Evolutionary conservation across 2,113 vertebrate genomes (phyloP), one percentile per base, ranked within the genome.

Genomic region (Columbina picui): DNA sequence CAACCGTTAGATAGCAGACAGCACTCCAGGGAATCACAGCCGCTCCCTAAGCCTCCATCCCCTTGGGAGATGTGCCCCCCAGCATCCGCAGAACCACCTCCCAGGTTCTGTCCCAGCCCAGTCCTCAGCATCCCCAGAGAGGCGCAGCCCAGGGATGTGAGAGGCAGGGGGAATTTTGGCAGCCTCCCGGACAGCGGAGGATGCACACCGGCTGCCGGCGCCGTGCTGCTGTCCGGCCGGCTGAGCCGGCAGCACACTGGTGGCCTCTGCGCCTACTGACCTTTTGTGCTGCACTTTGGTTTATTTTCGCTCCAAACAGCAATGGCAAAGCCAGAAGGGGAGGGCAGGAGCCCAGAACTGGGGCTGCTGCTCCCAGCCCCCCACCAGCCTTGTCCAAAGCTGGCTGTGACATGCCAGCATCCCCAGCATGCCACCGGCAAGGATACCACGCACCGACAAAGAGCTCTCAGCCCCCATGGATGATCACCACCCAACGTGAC

Each of bases 261-360:
- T 50, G 52, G 82, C 84, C 56, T 89, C 94, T 87, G 89, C 3
- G 53, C 87, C 60, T 76, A 41, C 32, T 75, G 57, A 92, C 88
- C 36, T 53, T 92, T 88, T 81, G 88, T 93, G 81, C 93, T 56
- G 92, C 59, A 41, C 80, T 81, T 77, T 53, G 59, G 87, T 89
- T 88, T 94, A 67, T 81, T 89, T 94, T 81, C 32, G 16, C 49
- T 95, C 79, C 14, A 7, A 93, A 80, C 27, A 14, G 80, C 60
- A 84, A 45, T 14, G 15, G 81, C 60, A 70, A 88, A 87, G 88
- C 80, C 89, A 93, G 78, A 90, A 94, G 29, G 59, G 86, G 88
- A 70, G 55, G 78, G 81, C 20, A 84, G 38, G 53, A 82, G 78
- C 61, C 69, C 77, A 71, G 56, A 93, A 71, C 34, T 0, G 0